Base-by-base conservation (phyloP, 1,140 invertebrate genomes). In the Halictus rubicundus region DNA sequence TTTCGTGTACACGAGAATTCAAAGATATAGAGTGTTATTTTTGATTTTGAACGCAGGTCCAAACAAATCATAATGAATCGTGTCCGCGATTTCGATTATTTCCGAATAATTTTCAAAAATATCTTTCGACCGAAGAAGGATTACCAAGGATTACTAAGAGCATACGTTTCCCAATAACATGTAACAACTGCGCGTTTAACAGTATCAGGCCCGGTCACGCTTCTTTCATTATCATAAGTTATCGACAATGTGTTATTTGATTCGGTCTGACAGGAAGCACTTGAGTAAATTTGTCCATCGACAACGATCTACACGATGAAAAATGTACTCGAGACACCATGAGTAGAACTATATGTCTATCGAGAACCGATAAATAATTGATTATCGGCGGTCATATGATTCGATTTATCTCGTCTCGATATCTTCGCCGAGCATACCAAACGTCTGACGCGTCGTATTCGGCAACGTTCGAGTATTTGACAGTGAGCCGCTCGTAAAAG, bases 331-430 rank as follows among this genome's bases (percentile, higher is more conserved):
- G 9, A 78, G 27, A 60, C 37, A 39, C n/a, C 42, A 52, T 52
- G 57, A 39, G 23, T 42, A 19, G 12, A 7, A 63, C 16, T 49
- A 21, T 21, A 19, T 70, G 61, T 37, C 65, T 49, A 5, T 32
- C 6, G 6, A 39, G 27, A 32, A 49, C 16, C 32, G 75, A 78
- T 78, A 78, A 71, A 39, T 46, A 71, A 63, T 27, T 71, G 68
- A 78, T 78, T 78, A 63, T 16, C 61, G 5, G 5, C 23, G 19
- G 75, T 78, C 75, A 78, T 78, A 71, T 78, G 75, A 71, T 37
- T 52, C 27, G 0, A 52, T 10, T 77, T 70, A 77, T 70, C 75
- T 52, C 5, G 9, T 25, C 61, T 21, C 19, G 9, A 19, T 70
- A 77, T 70, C 42, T 72, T 10, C 19, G 12, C 42, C 8, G 21